Evolutionary conservation across 2,797 vertebrate species (phyloP).

Genomic region (Dendrocincla fuliginosa): DNA sequence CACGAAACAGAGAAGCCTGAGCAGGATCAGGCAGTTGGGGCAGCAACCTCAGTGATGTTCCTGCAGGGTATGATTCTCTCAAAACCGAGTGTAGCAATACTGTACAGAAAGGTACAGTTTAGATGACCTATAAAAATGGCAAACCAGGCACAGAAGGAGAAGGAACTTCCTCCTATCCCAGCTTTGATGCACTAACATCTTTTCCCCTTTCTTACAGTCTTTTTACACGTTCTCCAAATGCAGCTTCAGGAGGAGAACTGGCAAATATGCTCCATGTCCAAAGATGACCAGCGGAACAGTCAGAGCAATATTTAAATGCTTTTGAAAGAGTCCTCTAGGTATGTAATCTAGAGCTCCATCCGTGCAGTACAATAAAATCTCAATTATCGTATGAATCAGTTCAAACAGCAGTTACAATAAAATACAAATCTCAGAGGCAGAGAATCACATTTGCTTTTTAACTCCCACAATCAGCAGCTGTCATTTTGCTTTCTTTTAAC

Average conservation of each 20-base stretch:
- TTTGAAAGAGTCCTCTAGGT: not conserved
- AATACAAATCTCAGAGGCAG: not conserved
- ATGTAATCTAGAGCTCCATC: not conserved
- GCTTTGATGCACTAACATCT: not conserved
- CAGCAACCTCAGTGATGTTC: not conserved
- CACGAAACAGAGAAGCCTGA: not conserved
- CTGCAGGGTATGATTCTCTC: not conserved
- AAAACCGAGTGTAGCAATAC: not conserved
- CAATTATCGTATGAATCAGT: not conserved
- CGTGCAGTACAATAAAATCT: not conserved
- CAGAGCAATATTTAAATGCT: not conserved
- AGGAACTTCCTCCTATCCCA: not conserved
- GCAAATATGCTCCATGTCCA: not conserved
- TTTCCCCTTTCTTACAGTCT: not conserved
- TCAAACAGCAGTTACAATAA: not conserved
- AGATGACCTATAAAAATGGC: not conserved
- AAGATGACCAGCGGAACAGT: not conserved
- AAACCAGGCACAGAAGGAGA: not conserved
- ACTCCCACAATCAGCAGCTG: not conserved
- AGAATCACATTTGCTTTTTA: not conserved
- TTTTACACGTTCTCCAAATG: not conserved
- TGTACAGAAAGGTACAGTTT: not conserved
- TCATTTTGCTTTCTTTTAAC: not conserved
- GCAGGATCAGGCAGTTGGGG: not conserved
- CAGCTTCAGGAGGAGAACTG: not conserved